Evolutionary conservation across 2,888 invertebrate genomes (phyloP), one percentile per base, ranked within the genome.

Genomic region (Argyresthia albistria): DNA sequence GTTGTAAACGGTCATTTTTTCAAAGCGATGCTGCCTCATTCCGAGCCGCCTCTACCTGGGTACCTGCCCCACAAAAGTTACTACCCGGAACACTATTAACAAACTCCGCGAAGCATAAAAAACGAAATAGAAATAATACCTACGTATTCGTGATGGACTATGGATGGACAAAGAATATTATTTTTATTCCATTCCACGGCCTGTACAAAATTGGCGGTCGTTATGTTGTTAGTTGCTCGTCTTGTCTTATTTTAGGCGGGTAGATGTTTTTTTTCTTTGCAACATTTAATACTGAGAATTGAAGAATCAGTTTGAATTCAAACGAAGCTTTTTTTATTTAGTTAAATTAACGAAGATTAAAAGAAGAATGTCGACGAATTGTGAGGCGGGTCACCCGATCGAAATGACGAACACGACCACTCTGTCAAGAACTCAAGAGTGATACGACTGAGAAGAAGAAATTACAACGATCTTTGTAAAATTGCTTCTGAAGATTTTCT

Each of bases 1-100:
- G n/a, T 3, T 35, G n/a, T 16, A 10, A 45, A 45, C 45, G 42
- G 35, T 8, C 3, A 25, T 50, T 73, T 69, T 72, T 69, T 72
- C 64, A 67, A 55, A 57, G 59, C 65, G 60, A 63, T 67, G 64
- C 67, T 68, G 68, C 66, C 66, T 68, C 68, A 65, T 69, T 64
- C 45, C 45, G 45, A 10, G 50, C 37, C 25, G 25, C 3, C 3
- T 75, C 73, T 80, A 80, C 80, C 81, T 80, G 80, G n/a, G 62
- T 81, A 82, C 81, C 81, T 80, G 82, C 69, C 67, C 67, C 67
- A 68, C 68, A 64, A 66, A 72, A 70, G 66, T 69, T 74, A 73
- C 73, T 78, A 76, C 76, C 77, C 81, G 78, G 80, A 83, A 83
- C 80, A 73, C 74, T 73, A 81, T 83, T 83, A 81, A 77, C 65